These are phyloP conservation scores for Drosophila acutilabella DNA, from an alignment of 2,888 invertebrate genomes.

Conservation along the genomic window DNA sequence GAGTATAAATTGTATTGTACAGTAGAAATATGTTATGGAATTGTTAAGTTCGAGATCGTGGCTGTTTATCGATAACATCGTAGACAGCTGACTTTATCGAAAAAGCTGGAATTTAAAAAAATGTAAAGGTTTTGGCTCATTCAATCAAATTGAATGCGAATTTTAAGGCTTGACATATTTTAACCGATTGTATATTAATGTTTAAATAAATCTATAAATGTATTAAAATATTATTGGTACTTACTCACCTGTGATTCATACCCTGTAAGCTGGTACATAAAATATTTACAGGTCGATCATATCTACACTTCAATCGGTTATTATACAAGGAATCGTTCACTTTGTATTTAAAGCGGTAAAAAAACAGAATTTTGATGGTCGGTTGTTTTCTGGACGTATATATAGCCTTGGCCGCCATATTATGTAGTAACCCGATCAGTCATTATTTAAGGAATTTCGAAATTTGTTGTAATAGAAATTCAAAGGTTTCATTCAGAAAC, in stretches of 20 bases:
- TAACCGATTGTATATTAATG: conserved; percentile 27
- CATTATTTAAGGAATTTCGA: too few species aligned
- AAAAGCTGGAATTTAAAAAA: conserved; percentile 5
- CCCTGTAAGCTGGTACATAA: too few species aligned
- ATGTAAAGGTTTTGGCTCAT: conserved; percentile 32
- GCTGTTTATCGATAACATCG: conserved; percentile 6
- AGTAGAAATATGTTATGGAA: conserved; percentile 19
- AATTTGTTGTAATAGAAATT: too few species aligned
- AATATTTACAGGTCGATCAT: too few species aligned
- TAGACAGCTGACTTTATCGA: background rate
- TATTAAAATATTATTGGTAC: background rate
- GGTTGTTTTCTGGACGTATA: too few species aligned
- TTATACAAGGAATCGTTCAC: too few species aligned
- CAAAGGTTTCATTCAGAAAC: too few species aligned
- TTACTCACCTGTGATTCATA: background rate
- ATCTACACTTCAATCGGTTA: too few species aligned
- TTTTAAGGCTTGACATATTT: conserved; percentile 31
- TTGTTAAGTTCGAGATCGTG: conserved; percentile 15
- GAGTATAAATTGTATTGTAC: background rate
- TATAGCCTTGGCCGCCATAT: too few species aligned
- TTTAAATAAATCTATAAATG: conserved; percentile 38
- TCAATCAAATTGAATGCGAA: conserved; percentile 52
- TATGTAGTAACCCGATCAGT: too few species aligned
- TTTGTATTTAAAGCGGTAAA: too few species aligned
- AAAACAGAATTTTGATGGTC: too few species aligned